These are phyloP conservation scores for Mamestra brassicae DNA, from an alignment of 2,888 invertebrate genomes.

Conservation along the genomic window DNA sequence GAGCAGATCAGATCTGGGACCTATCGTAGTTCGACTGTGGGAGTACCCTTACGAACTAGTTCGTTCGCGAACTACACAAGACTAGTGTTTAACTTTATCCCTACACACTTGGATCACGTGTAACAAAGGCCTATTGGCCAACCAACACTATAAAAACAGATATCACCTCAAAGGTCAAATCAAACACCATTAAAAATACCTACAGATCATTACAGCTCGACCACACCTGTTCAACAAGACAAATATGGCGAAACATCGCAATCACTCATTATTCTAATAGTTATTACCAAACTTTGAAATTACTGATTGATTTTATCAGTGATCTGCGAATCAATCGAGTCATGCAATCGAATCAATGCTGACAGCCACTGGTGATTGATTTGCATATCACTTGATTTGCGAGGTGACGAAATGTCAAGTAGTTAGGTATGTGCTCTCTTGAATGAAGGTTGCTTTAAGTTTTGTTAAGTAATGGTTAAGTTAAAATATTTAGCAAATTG, in stretches of 20 bases:
- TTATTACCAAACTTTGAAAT: conserved; percentile 57
- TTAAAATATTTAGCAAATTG: background rate
- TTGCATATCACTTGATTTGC: conserved; percentile 59
- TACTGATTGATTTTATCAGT: conserved; percentile 60
- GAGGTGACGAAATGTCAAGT: conserved; percentile 65
- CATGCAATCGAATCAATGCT: conserved; percentile 65
- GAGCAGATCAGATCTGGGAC: no score
- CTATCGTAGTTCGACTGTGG: no score
- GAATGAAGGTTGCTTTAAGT: conserved; percentile 20
- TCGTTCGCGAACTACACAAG: no score
- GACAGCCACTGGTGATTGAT: conserved; percentile 66
- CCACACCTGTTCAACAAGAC: conserved; percentile 34
- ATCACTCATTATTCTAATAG: conserved; percentile 42
- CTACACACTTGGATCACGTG: background rate
- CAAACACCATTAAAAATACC: conserved; percentile 20
- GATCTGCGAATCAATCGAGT: conserved; percentile 47
- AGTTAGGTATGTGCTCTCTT: conserved; percentile 37
- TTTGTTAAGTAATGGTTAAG: conserved; percentile 12
- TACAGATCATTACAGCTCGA: conserved; percentile 24
- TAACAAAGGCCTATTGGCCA: background rate
- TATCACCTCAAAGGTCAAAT: conserved; percentile 5
- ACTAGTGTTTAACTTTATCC: no score
- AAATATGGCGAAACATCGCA: conserved; percentile 47
- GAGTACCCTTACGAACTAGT: no score
- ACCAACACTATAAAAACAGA: conserved; percentile 9